Evolutionary conservation across 1,140 invertebrate species (phyloP), one percentile per base, ranked within the genome.

Genomic region (Heliconius eleuchia): DNA sequence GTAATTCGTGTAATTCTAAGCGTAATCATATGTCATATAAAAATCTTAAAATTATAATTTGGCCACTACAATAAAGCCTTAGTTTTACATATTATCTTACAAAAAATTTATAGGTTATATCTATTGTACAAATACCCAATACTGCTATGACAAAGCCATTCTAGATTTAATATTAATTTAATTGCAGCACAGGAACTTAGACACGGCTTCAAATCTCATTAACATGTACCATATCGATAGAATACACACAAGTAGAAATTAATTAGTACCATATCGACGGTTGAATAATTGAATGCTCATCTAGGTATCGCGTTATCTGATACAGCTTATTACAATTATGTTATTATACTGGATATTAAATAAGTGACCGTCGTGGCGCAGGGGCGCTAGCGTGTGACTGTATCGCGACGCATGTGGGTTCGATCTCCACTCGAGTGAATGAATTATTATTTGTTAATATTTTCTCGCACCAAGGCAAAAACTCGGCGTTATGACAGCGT

Each of bases 241-340:
- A 52, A 30, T 74, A 74, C 46, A 74, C 46, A 34, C 8, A 34
- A 42, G 30, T 72, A 30, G 73, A 74, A 74, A 74, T 74, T 74
- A 74, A 74, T 74, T 74, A 74, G 73, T 30, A 55, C 3, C 73
- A 34, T 74, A 55, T 74, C 27, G 50, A 16, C 27, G 46, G 3
- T 11, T 74, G 50, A 74, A 52, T 74, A 52, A 74, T 74, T 74
- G 46, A 74, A 55, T 50, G 27, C 18, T 74, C 46, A 74, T 74
- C 46, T 74, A 50, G 27, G 23, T 74, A 74, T 30, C n/a, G 73
- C 46, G 23, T 74, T 46, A 66, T 66, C 60, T 27, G 9, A 66
- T 66, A 66, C 8, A 16, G 73, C 13, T 74, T 52, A 74, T 74
- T 23, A 19, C 72, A 73, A 42, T 27, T 30, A 74, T 46, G 23